Conservation (phyloP, 1,140 invertebrate species). For the Cydia strobilella region DNA sequence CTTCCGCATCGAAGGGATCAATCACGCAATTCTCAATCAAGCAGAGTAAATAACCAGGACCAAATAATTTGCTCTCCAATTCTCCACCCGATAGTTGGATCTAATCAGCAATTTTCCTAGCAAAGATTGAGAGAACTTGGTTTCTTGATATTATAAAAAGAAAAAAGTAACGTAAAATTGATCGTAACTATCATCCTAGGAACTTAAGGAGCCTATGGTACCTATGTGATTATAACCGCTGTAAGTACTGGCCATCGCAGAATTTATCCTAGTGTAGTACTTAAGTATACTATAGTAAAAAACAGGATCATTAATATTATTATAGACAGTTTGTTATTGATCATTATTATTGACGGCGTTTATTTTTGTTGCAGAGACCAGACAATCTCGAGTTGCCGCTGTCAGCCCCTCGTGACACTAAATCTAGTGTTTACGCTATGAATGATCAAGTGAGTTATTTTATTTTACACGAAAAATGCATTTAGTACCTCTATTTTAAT, state of each 20-base stretch:
- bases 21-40: slow-evolving; percentile 31
- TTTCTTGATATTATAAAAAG: slow-evolving; percentile 46
- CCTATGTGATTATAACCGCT: slow-evolving; percentile 36
- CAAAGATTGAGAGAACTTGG: slow-evolving; percentile 45
- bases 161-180: slow-evolving; percentile 57
- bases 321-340: neutral
- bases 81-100: slow-evolving; percentile 41
- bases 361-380: slow-evolving; percentile 85
- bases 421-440: slow-evolving; percentile 86
- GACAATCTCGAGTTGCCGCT: slow-evolving; percentile 87
- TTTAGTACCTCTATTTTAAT: neutral
- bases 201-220: slow-evolving; percentile 62
- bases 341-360: slow-evolving; percentile 33
- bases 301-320: no score
- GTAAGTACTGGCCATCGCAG: neutral
- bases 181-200: slow-evolving; percentile 58
- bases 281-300: no score
- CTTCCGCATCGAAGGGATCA: slow-evolving; percentile 19
- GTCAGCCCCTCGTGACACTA: slow-evolving; percentile 84
- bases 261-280: no score
- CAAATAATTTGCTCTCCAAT: slow-evolving; percentile 44
- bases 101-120: slow-evolving; percentile 50
- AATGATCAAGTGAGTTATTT: slow-evolving; percentile 84
- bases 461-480: neutral
- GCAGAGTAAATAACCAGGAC: slow-evolving; percentile 22